Conservation (phyloP, 2,797 vertebrate species). For the Rhinichthys osculus region DNA sequence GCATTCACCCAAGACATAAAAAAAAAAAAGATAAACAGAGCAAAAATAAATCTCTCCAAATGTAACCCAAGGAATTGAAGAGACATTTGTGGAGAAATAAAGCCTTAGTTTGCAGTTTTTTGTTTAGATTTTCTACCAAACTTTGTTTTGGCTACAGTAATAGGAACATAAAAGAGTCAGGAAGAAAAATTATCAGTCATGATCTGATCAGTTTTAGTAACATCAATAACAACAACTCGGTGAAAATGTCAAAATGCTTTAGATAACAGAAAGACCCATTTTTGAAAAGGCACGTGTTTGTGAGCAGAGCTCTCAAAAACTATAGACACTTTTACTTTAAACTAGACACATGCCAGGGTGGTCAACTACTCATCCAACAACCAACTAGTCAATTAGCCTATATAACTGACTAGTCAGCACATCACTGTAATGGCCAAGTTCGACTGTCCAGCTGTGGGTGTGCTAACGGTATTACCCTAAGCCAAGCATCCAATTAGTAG, state of each 20-base stretch:
- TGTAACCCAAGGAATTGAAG: background rate
- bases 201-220: background rate
- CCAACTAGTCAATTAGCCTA: background rate
- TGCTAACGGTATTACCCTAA: conserved; percentile 1
- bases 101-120: background rate
- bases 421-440: background rate
- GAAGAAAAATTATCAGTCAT: background rate
- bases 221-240: background rate
- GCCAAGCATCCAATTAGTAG: conserved; percentile 4
- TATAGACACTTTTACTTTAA: background rate
- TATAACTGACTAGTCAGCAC: background rate
- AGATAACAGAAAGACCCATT: background rate
- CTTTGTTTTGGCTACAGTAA: conserved; percentile 20
- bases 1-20: background rate
- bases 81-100: conserved; percentile 11
- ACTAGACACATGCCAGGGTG: background rate
- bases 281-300: background rate
- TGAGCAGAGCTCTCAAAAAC: background rate
- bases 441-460: background rate
- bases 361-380: background rate
- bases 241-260: background rate
- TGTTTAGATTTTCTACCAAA: conserved; percentile 10
- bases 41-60: background rate
- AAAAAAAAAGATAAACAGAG: background rate
- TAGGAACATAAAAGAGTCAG: background rate